Conservation (phyloP, 1,140 invertebrate species). For the Sesamia nonagrioides region DNA sequence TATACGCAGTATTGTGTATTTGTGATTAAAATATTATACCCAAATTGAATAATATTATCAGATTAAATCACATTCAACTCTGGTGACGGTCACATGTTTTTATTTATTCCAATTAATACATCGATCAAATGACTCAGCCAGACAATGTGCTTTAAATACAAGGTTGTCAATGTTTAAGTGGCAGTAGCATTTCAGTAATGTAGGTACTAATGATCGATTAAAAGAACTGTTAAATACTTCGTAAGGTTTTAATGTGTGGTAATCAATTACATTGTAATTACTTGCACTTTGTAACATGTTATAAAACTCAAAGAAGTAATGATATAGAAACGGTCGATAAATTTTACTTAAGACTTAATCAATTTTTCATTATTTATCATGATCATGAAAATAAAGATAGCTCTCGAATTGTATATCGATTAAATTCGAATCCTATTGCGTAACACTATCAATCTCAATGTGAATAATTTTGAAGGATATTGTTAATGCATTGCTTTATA, state of each 20-base stretch:
- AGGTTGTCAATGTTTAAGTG: slow-evolving; percentile 24
- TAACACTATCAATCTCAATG: no score
- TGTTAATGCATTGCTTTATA: no score
- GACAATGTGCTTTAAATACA: not conserved
- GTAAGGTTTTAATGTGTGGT: not conserved
- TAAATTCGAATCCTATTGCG: no score
- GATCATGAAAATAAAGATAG: no score
- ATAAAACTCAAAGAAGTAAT: no score
- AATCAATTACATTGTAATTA: not conserved
- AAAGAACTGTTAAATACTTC: not conserved
- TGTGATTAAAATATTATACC: slow-evolving; percentile 13
- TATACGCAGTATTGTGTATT: not conserved
- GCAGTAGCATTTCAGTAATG: not conserved
- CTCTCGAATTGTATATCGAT: no score
- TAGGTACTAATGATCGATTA: not conserved
- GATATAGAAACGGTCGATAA: no score
- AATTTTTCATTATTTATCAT: no score
- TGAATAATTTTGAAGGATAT: no score
- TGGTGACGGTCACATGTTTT: not conserved
- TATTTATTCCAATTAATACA: no score
- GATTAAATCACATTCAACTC: slow-evolving; percentile 33
- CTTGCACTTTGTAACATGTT: no score
- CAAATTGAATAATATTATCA: slow-evolving; percentile 11
- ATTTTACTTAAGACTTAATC: no score
- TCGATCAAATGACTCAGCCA: slow-evolving; percentile 18